Conservation (phyloP, 2,797 vertebrate species). For the Philypnodon macrostomus region DNA sequence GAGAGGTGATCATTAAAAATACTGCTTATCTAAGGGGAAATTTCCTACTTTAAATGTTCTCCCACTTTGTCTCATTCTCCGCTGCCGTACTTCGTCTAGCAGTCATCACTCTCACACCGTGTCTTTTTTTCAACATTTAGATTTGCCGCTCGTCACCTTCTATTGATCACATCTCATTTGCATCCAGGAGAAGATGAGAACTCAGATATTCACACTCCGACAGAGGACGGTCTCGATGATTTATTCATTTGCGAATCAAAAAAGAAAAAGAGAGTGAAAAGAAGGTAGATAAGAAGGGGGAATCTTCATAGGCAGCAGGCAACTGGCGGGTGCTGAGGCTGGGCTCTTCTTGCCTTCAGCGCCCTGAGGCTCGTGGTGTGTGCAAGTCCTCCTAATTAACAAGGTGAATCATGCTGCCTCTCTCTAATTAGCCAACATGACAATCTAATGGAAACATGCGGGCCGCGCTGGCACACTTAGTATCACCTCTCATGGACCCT, state of each 20-base stretch:
- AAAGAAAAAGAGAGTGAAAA: conserved; percentile 75
- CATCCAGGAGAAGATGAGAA: conserved; percentile 92
- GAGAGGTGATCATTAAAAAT: conserved; percentile 77
- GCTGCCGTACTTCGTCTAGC: conserved; percentile 64
- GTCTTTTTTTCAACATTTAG: conserved; percentile 75
- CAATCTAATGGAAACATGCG: conserved; percentile 94
- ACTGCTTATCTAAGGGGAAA: conserved; percentile 79
- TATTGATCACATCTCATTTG: conserved; percentile 98
- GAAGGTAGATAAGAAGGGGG: conserved; percentile 97
- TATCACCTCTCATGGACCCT: conserved; percentile 83
- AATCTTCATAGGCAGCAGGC: conserved; percentile 92
- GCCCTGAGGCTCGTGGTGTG: conserved; percentile 89
- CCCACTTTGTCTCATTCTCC: conserved; percentile 67
- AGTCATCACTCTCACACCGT: conserved; percentile 60
- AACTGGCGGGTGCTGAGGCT: conserved; percentile 89
- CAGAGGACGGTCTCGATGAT: conserved; percentile 93
- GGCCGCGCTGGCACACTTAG: conserved; percentile 82
- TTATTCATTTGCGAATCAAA: conserved; percentile 99
- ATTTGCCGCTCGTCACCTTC: conserved; percentile 81
- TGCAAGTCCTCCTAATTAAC: conserved; percentile 99
- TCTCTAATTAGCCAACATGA: conserved; percentile 99
- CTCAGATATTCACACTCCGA: conserved; percentile 91
- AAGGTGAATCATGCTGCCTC: conserved; percentile 98
- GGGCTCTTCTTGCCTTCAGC: conserved; percentile 80
- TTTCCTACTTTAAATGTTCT: conserved; percentile 75